Evolutionary conservation across 2,797 vertebrate genomes (phyloP), one percentile per base, ranked within the genome.

Genomic region (Gallirallus australis): DNA sequence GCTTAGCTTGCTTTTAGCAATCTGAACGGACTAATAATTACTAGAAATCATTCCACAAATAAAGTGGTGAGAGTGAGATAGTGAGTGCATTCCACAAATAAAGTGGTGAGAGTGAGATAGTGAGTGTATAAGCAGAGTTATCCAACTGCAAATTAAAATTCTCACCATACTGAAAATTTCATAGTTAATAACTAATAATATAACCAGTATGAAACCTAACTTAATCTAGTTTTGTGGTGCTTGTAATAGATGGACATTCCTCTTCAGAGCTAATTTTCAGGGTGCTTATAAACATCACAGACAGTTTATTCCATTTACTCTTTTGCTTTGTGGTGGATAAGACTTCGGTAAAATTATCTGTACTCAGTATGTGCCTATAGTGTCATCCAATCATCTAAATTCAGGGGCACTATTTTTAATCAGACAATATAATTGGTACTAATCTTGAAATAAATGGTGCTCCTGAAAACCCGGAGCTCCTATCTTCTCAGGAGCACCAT

Each of bases 351-450:
- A 91, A 92, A 92, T 96, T 88, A 81, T 92, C 86, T 81, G 50
- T 89, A 82, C 82, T 95, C 73, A 90, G 70, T 93, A 84, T 90
- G 39, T 95, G 70, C 79, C 77, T 89, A 85, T 87, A 80, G 91
- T 89, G 71, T 94, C 80, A 93, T 95, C 93, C 86, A 96, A 89
- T 97, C 95, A 94, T 90, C 91, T 95, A 94, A 95, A 96, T 93
- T 95, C 68, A 86, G 87, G 96, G 94, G 40, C 72, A 96, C 92
- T 94, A 48, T 96, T 96, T 96, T 97, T 97, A 96, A 96, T 96
- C 96, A 97, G 93, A 93, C 81, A 96, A 94, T 93, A 84, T 95
- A 97, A 96, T 96, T 96, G 95, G 86, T 89, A 66, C 83, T 95
- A 96, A 95, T 96, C 75, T 95, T 94, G 93, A 90, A 95, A 88